Base-by-base conservation (phyloP, 2,797 vertebrate species). In the Adrianichthys oophorus region DNA sequence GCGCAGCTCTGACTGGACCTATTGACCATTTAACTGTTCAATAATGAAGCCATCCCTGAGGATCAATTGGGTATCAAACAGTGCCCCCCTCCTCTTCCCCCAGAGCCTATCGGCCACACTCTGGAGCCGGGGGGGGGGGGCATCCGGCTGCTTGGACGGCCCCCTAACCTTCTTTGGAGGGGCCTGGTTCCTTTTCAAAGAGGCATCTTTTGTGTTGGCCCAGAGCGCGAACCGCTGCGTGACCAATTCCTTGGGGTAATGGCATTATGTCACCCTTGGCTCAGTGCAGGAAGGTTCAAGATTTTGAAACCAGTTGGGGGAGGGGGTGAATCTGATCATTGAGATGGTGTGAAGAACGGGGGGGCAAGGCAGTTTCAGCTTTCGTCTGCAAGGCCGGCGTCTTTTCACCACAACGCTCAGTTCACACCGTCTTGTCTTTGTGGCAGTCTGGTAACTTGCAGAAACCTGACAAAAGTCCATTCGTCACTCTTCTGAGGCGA, bases 1-100 rank as follows among this genome's bases (percentile, higher is more conserved):
- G 85, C 90, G 85, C 88, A 53, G 80, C 78, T 71, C 66, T 5
- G 76, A 66, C 77, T 68, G 58, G 75, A 84, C 82, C 82, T 81
- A 87, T 87, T 82, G 88, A 87, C 85, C 66, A 72, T 79, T 86
- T 86, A 88, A 86, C 79, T 79, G 76, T 83, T 90, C 85, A 71
- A 89, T 90, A 91, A 91, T 85, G 85, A 86, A 88, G 74, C 56
- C 48, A 68, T 80, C 81, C 81, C 76, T 0, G 57, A 63, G 80
- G 78, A 81, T 56, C 58, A 70, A 72, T 82, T 72, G 59, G 52
- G 61, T 59, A 65, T 54, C 61, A 5, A 53, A 7, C 26, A 81
- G 70, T 76, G 74, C 69, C 68, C 72, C 46, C 50, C 49, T 21
- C 70, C 61, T 67, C 75, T 59, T 64, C 68, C 57, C 68, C 76